Percentiles rank a stretch among this genome's conserved stretches.
Conservation (phyloP, 2,113 vertebrate genomes). For the Mustela lutreola region DNA sequence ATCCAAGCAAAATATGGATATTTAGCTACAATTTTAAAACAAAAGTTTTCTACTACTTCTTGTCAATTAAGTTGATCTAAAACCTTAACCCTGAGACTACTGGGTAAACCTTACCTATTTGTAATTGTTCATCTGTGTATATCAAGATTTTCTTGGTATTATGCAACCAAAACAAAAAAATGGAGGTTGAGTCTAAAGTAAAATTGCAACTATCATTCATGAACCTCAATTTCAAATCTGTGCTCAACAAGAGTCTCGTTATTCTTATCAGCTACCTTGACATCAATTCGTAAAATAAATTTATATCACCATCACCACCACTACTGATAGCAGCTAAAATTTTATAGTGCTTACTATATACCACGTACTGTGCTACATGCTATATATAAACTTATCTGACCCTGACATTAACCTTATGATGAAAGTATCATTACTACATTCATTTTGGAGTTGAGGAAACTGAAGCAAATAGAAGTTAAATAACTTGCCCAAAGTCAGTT, state of each 20-base stretch:
- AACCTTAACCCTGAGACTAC: background rate
- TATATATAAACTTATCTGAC: background rate
- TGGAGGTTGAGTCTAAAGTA: background rate
- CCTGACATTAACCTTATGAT: background rate
- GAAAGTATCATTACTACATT: background rate
- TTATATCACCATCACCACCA: background rate
- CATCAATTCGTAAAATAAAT: slow-evolving; percentile 35
- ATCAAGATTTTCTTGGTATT: slow-evolving; percentile 15
- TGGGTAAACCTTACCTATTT: background rate
- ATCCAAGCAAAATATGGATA: background rate
- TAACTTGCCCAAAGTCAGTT: background rate
- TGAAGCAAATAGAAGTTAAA: background rate
- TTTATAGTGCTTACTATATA: background rate
- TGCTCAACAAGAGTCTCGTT: background rate
- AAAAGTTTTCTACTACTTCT: slow-evolving; percentile 12
- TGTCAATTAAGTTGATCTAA: slow-evolving; percentile 31
- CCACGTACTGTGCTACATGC: background rate
- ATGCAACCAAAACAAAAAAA: slow-evolving; percentile 27
- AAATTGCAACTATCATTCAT: background rate
- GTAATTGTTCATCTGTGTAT: background rate
- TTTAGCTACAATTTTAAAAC: slow-evolving; percentile 47
- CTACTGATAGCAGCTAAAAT: background rate
- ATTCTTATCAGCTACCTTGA: background rate
- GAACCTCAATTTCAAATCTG: slow-evolving; percentile 35
- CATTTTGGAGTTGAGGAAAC: background rate